Percentiles rank a stretch among this genome's conserved stretches.
Conservation (phyloP, 2,888 invertebrate species). For the Ichneumoninae sp. region DNA sequence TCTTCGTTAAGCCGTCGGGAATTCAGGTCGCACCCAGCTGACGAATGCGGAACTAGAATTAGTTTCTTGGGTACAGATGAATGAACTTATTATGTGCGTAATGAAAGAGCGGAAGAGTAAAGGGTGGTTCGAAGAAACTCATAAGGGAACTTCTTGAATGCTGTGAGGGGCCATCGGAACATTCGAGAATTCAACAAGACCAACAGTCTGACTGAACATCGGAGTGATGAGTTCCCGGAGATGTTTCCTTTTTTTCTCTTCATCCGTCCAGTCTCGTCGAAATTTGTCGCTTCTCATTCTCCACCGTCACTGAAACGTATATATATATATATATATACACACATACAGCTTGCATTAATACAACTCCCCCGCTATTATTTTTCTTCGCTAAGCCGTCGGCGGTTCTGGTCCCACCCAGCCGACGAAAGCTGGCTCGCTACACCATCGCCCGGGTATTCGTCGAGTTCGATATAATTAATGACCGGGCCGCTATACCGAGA, state of each 20-base stretch:
- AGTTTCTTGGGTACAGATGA: too few species aligned
- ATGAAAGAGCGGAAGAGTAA: too few species aligned
- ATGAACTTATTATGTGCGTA: too few species aligned
- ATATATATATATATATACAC: slow-evolving; percentile 18
- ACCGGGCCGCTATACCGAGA: slow-evolving; percentile 60
- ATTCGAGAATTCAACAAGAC: slow-evolving; percentile 35
- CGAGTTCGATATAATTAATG: slow-evolving; percentile 68
- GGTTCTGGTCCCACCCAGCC: slow-evolving; percentile 55
- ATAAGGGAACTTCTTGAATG: slow-evolving; percentile 6
- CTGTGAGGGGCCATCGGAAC: slow-evolving; percentile 45
- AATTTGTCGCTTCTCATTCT: slow-evolving; percentile 64
- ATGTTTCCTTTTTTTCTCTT: slow-evolving; percentile 37
- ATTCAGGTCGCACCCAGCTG: slow-evolving; percentile 50
- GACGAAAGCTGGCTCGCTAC: slow-evolving; percentile 56
- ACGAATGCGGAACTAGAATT: too few species aligned
- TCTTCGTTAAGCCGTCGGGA: slow-evolving; percentile 56
- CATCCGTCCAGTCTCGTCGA: slow-evolving; percentile 37
- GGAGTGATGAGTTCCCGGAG: slow-evolving; percentile 57
- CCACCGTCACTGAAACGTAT: slow-evolving; percentile 12
- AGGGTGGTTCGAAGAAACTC: slow-evolving; percentile 32
- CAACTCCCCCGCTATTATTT: slow-evolving; percentile 64
- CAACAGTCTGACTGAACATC: slow-evolving; percentile 8
- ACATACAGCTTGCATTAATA: slow-evolving; percentile 46
- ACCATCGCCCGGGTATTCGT: slow-evolving; percentile 51
- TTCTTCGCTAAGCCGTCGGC: slow-evolving; percentile 62